Evolutionary conservation across 2,888 invertebrate species (phyloP).

Genomic region (Bombyx huttoni): DNA sequence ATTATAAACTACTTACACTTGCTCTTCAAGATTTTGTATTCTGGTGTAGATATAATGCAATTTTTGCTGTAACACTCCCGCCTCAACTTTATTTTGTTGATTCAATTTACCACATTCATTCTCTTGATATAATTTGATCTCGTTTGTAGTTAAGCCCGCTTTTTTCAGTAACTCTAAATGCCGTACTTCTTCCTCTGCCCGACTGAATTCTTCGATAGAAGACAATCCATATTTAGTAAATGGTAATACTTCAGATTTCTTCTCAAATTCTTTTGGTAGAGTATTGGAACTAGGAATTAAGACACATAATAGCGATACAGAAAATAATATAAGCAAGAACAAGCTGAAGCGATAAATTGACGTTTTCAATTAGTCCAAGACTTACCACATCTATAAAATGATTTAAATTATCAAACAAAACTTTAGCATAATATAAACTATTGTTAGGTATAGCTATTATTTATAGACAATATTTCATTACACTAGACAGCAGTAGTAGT

Average conservation of each 20-base stretch:
- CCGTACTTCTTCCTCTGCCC: constrained; percentile 26
- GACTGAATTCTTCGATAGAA: constrained; percentile 49
- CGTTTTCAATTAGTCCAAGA: background rate
- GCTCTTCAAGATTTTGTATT: constrained; percentile 23
- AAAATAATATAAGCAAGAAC: background rate
- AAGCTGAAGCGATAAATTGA: background rate
- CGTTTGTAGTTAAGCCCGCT: constrained; percentile 56
- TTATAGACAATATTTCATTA: too few species aligned
- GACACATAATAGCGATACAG: constrained; percentile 1
- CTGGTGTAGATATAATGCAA: constrained; percentile 40
- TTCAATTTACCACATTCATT: constrained; percentile 46
- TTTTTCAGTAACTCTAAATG: constrained; percentile 57
- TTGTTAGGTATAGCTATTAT: too few species aligned
- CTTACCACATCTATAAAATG: background rate
- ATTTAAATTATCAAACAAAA: background rate
- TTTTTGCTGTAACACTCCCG: constrained; percentile 32
- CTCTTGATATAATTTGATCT: constrained; percentile 62
- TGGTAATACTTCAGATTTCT: constrained; percentile 48
- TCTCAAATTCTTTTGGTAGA: constrained; percentile 50
- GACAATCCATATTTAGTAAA: constrained; percentile 54
- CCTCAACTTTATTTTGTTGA: constrained; percentile 38
- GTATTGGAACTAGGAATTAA: constrained; percentile 34
- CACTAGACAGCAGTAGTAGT: too few species aligned
- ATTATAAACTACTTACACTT: constrained; percentile 14
- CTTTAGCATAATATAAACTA: too few species aligned